These are phyloP conservation scores for Euzetes globulus DNA, from an alignment of 2,888 invertebrate species.

Conservation along the genomic window DNA sequence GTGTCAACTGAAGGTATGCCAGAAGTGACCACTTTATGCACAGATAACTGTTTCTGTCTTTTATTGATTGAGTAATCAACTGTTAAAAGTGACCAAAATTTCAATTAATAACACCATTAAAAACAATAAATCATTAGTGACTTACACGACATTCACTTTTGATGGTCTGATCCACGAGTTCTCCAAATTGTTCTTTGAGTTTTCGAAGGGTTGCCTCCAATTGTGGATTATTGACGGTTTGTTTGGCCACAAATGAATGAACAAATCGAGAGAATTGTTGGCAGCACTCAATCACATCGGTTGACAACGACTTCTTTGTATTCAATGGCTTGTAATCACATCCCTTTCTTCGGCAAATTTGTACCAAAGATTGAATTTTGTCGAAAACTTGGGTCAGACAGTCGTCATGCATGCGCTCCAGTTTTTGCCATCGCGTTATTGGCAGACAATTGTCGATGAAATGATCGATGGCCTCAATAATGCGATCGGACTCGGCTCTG, in stretches of 20 bases:
- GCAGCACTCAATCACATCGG: conserved; percentile 20
- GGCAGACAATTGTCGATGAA: conserved; percentile 34
- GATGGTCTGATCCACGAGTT: conserved; percentile 35
- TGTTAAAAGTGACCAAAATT: not conserved
- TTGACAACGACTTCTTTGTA: conserved; percentile 18
- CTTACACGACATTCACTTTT: conserved; percentile 35
- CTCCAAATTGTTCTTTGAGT: conserved; percentile 35
- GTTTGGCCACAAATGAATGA: conserved; percentile 17
- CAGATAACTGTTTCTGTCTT: conserved; percentile 26
- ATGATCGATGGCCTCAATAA: conserved; percentile 34
- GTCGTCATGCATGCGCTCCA: conserved; percentile 33
- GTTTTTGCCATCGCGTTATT: not conserved
- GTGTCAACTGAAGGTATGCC: conserved; percentile 35
- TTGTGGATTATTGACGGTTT: conserved; percentile 35
- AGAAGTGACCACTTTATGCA: conserved; percentile 38
- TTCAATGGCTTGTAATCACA: not conserved
- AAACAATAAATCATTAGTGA: not conserved
- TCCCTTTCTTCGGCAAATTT: conserved; percentile 30
- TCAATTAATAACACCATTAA: not conserved
- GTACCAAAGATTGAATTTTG: conserved; percentile 15
- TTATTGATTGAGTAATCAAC: conserved; percentile 8
- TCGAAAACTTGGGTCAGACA: conserved; percentile 4
- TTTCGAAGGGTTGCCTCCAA: conserved; percentile 35
- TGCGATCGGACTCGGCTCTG: conserved; percentile 18
- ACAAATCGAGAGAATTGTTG: conserved; percentile 31